Percentiles rank a stretch among this genome's conserved stretches.
phyloP scores from a whole-genome alignment of 2,888 invertebrate species.

The Noctuana brunneofusca region DNA sequence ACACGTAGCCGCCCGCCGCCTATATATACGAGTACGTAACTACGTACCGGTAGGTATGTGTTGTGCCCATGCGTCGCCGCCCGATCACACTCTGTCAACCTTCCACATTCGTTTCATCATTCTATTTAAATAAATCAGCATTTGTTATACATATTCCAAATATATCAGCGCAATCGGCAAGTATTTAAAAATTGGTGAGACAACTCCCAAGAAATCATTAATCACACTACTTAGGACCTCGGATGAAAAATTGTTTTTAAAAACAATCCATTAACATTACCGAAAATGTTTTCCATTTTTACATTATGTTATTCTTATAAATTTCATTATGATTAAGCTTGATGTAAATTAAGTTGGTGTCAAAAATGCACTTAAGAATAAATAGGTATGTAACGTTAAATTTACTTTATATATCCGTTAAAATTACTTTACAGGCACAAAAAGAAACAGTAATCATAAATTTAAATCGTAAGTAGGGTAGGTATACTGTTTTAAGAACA shows the following conservation, averaged over 20 bases:
- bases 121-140: constrained; percentile 76
- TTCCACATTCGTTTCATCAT: constrained; percentile 75
- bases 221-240: constrained; percentile 3
- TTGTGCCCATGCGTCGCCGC: constrained; percentile 49
- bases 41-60: constrained; percentile 41
- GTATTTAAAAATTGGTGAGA: constrained; percentile 18
- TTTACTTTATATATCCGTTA: no score
- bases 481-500: constrained; percentile 46
- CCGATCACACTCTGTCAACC: constrained; percentile 64
- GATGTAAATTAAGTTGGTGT: background rate
- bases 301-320: background rate
- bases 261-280: constrained; percentile 5
- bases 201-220: constrained; percentile 21
- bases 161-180: constrained; percentile 55
- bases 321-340: background rate
- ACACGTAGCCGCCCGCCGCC: constrained; percentile 38
- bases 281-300: constrained; percentile 20
- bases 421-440: no score
- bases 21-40: constrained; percentile 15
- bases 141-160: constrained; percentile 67
- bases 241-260: constrained; percentile 6
- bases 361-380: background rate
- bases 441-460: background rate
- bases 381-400: no score
- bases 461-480: background rate